These are phyloP conservation scores for Athalia circularis DNA, from an alignment of 2,888 invertebrate genomes.

Conservation along the genomic window DNA sequence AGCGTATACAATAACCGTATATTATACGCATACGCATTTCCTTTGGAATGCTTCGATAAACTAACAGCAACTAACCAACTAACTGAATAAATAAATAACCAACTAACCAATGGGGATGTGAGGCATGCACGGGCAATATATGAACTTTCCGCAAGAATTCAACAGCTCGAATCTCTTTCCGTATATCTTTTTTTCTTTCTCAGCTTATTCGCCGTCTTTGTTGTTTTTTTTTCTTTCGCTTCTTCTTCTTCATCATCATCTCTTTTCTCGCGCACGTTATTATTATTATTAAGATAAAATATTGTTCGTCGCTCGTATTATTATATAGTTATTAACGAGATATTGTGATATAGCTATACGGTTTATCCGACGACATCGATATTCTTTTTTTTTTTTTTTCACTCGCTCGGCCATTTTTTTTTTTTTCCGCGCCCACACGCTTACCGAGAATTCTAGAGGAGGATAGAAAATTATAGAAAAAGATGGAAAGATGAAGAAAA, in stretches of 20 bases:
- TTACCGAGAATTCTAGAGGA: too few species aligned
- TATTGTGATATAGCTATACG: too few species aligned
- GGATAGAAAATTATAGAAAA: too few species aligned
- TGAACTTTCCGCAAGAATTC: too few species aligned
- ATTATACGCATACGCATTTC: constrained; percentile 22
- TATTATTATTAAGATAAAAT: not conserved
- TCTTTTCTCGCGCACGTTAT: constrained; percentile 20
- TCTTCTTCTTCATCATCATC: not conserved
- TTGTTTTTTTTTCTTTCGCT: not conserved
- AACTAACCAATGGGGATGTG: not conserved
- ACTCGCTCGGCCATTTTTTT: too few species aligned
- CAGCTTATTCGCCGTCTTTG: too few species aligned
- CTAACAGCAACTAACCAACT: constrained; percentile 20
- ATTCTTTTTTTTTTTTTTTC: too few species aligned
- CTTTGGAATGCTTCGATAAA: constrained; percentile 21
- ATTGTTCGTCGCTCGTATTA: not conserved
- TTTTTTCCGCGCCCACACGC: too few species aligned
- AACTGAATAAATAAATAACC: not conserved
- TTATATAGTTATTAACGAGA: not conserved
- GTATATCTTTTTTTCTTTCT: not conserved
- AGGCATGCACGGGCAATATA: too few species aligned
- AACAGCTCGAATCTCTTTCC: not conserved
- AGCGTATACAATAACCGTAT: too few species aligned
- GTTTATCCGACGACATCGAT: not conserved
- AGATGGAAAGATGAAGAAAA: too few species aligned